Evolutionary conservation across 1,140 invertebrate genomes (phyloP).

Genomic region (Saccostrea glomerata): DNA sequence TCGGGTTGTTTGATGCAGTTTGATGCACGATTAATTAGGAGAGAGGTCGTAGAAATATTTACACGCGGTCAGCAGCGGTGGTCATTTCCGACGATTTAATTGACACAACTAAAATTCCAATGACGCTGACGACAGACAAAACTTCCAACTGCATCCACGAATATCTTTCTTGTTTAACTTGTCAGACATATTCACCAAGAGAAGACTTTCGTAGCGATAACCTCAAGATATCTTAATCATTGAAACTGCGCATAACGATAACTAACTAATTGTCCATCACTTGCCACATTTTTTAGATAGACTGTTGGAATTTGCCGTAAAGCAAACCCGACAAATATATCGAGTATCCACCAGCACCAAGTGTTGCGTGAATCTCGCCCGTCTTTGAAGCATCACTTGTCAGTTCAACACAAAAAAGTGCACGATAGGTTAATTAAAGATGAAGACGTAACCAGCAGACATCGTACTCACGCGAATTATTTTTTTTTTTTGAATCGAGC

Average conservation of each 20-base stretch:
- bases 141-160: not conserved
- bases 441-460: not conserved
- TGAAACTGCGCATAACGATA: constrained; percentile 21
- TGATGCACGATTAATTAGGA: constrained; percentile 34
- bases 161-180: not conserved
- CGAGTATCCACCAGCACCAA: not conserved
- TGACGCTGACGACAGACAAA: not conserved
- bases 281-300: constrained; percentile 22
- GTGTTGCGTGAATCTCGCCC: constrained; percentile 21
- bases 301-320: constrained; percentile 22
- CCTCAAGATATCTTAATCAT: constrained; percentile 1
- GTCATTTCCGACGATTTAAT: constrained; percentile 18
- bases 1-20: constrained; percentile 27
- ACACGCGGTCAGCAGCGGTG: constrained; percentile 25
- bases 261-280: constrained; percentile 29
- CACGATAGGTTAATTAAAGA: not conserved
- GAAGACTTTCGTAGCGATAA: not conserved
- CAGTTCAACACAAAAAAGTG: constrained; percentile 1
- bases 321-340: constrained; percentile 8
- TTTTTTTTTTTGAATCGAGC: not conserved
- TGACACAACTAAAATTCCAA: constrained; percentile 29
- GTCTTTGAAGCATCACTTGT: constrained; percentile 22
- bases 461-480: not conserved
- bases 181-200: not conserved
- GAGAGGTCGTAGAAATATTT: constrained; percentile 31